Percentiles rank a stretch among this genome's conserved stretches.
These are phyloP conservation scores for Cynaeus angustus DNA, from an alignment of 2,888 invertebrate genomes.

Conservation along the genomic window DNA sequence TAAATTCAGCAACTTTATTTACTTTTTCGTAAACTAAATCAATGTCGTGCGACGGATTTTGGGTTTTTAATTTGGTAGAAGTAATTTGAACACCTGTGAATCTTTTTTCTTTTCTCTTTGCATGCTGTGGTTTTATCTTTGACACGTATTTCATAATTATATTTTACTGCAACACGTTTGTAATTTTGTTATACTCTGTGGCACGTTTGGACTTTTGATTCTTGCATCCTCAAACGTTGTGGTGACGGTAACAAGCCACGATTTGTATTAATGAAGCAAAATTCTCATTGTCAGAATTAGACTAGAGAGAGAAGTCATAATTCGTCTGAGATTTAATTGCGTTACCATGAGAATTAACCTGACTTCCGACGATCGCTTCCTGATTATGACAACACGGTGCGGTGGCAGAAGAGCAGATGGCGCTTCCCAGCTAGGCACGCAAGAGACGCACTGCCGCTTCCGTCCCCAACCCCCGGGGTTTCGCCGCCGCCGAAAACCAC, in stretches of 20 bases:
- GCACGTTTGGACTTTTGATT: no score
- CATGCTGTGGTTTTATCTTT: no score
- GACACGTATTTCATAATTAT: no score
- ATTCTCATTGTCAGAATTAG: slow-evolving; percentile 39
- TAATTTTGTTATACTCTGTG: no score
- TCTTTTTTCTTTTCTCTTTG: no score
- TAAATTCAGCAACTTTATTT: no score
- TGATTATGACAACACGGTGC: slow-evolving; percentile 58
- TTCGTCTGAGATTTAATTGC: slow-evolving; percentile 59
- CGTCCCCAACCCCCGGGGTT: slow-evolving; percentile 37
- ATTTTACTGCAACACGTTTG: no score
- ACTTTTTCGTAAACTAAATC: no score
- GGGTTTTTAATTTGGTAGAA: no score
- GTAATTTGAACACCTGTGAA: no score
- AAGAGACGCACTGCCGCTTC: slow-evolving; percentile 45
- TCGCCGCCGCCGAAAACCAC: slow-evolving; percentile 52
- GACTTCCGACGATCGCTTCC: slow-evolving; percentile 56
- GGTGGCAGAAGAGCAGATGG: slow-evolving; percentile 47
- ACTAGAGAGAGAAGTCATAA: slow-evolving; percentile 49
- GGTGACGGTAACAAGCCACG: slow-evolving; percentile 4
- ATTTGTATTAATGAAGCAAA: slow-evolving; percentile 25
- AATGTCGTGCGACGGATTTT: no score
- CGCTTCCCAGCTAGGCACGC: slow-evolving; percentile 52
- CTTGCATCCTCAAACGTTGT: no score
- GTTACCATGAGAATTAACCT: slow-evolving; percentile 58